Percentiles rank a stretch among this genome's conserved stretches.
phyloP scores from a whole-genome alignment of 2,113 vertebrate genomes.

The Corythoichthys intestinalis region DNA sequence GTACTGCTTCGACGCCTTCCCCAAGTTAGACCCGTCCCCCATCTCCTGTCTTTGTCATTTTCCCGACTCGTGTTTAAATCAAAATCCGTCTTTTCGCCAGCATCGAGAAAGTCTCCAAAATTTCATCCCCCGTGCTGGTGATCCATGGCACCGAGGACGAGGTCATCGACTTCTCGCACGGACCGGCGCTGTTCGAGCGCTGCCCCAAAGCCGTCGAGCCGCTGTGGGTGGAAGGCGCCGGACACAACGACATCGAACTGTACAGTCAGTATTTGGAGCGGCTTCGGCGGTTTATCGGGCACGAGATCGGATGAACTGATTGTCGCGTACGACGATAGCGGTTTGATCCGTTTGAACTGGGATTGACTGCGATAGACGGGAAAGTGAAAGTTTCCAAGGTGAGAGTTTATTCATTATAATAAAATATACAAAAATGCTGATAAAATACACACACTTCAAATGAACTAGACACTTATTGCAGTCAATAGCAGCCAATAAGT shows the following conservation, averaged over 20 bases:
- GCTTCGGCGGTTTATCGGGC: slow-evolving; percentile 90
- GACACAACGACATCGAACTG: slow-evolving; percentile 97
- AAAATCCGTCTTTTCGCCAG: slow-evolving; percentile 50
- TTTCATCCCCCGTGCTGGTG: slow-evolving; percentile 93
- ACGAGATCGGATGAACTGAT: slow-evolving; percentile 76
- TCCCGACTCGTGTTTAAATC: neutral
- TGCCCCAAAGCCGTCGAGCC: slow-evolving; percentile 97
- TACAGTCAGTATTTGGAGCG: slow-evolving; percentile 98
- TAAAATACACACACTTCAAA: too few species aligned
- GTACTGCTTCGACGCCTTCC: slow-evolving; percentile 95
- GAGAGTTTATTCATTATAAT: too few species aligned
- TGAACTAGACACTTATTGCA: too few species aligned
- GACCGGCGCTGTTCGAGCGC: slow-evolving; percentile 91
- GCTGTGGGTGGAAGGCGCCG: slow-evolving; percentile 95
- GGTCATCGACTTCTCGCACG: slow-evolving; percentile 98
- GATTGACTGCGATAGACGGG: too few species aligned
- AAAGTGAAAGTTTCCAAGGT: too few species aligned
- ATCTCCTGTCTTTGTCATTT: too few species aligned
- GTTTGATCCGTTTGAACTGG: too few species aligned
- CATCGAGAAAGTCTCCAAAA: slow-evolving; percentile 97
- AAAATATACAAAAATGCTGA: too few species aligned
- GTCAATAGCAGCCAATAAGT: too few species aligned
- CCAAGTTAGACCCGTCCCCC: slow-evolving; percentile 79
- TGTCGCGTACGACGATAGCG: too few species aligned
- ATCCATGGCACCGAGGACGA: slow-evolving; percentile 98